A percentile compares a stretch with the other conserved stretches of the same genome.
phyloP scores from a whole-genome alignment of 2,888 invertebrate species.

The Euzophera pinguis region DNA sequence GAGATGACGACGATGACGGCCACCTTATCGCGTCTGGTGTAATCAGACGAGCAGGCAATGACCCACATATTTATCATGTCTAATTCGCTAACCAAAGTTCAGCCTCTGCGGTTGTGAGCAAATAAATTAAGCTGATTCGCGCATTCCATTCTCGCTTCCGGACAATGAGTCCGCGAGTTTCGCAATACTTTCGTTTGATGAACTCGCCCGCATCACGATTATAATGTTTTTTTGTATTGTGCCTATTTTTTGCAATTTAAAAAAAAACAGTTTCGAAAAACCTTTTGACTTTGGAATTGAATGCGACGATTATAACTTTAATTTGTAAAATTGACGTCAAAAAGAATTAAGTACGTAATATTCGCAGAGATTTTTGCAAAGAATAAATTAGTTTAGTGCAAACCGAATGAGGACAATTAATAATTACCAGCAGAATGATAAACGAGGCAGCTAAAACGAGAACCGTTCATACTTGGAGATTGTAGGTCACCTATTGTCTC shows the following conservation, averaged over 20 bases:
- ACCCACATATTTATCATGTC: background rate
- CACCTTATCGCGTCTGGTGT: background rate
- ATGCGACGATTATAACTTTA: too few species aligned
- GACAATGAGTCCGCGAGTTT: background rate
- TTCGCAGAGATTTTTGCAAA: background rate
- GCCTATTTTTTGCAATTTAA: background rate
- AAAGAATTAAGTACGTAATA: background rate
- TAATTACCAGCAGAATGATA: background rate
- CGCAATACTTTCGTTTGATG: background rate
- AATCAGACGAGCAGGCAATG: background rate
- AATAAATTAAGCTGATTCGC: background rate
- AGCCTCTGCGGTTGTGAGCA: background rate
- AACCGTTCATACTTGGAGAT: background rate
- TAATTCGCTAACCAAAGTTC: background rate
- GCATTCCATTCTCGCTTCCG: conserved; percentile 6
- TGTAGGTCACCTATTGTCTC: conserved; percentile 4
- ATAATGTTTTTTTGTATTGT: background rate
- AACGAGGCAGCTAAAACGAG: background rate
- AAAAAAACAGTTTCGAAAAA: too few species aligned
- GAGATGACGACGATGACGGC: background rate
- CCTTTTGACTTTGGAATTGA: too few species aligned
- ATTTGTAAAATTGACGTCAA: background rate
- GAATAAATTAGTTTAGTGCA: background rate
- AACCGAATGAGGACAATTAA: background rate
- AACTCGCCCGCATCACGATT: background rate